Percentiles rank a stretch among this genome's conserved stretches.
These are phyloP conservation scores for Diachasmimorpha longicaudata DNA, from an alignment of 1,140 invertebrate species.

Conservation along the genomic window DNA sequence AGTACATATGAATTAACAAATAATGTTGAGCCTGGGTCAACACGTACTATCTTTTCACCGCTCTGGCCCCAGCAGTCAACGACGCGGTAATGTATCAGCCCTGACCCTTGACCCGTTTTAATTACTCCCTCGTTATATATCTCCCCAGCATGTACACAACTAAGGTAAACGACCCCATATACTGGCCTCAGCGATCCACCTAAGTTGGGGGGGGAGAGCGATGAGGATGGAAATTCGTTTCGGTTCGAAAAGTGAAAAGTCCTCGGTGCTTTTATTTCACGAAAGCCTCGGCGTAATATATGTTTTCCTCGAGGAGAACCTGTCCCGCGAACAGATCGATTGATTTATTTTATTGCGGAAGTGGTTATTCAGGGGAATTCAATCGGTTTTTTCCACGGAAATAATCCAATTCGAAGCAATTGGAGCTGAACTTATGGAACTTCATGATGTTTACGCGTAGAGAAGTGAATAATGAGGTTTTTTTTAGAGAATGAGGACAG, in stretches of 20 bases:
- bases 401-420: too few species aligned
- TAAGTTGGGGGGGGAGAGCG: background rate
- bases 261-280: background rate
- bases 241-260: background rate
- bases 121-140: constrained; percentile 16
- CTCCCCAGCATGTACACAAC: background rate
- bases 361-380: too few species aligned
- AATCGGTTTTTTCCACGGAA: too few species aligned
- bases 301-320: background rate
- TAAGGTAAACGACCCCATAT: constrained; percentile 12
- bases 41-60: background rate
- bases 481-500: too few species aligned
- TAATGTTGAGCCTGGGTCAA: constrained; percentile 3
- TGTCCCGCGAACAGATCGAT: too few species aligned
- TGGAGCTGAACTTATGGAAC: too few species aligned
- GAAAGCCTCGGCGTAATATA: background rate
- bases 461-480: too few species aligned
- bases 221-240: background rate
- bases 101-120: constrained; percentile 25
- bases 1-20: background rate
- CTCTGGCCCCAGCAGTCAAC: background rate
- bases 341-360: too few species aligned
- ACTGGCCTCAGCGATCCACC: background rate
- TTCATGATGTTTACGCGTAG: too few species aligned
- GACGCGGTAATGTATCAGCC: background rate